A percentile compares a stretch with the other conserved stretches of the same genome.
Conservation (phyloP, 2,888 invertebrate species). For the Galeruca laticollis region DNA sequence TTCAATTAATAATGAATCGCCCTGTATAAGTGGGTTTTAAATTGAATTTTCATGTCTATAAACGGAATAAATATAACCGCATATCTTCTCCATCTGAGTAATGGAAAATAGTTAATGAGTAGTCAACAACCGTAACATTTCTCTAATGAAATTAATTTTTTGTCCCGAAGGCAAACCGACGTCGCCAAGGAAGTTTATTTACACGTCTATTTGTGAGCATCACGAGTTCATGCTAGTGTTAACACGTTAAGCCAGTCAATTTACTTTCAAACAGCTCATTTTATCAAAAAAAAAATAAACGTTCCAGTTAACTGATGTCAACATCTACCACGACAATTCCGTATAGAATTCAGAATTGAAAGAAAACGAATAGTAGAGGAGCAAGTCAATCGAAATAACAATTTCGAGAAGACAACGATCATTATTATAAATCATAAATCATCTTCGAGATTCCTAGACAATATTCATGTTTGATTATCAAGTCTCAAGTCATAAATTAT, state of each 20-base stretch:
- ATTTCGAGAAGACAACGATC: no score
- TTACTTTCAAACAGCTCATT: not conserved
- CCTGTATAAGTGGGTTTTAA: not conserved
- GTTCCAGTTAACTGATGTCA: not conserved
- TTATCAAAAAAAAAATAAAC: constrained; percentile 2
- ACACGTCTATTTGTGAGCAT: not conserved
- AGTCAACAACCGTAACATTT: not conserved
- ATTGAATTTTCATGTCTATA: not conserved
- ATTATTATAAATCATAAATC: no score
- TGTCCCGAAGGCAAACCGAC: not conserved
- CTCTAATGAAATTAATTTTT: constrained; percentile 2
- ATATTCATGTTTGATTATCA: no score
- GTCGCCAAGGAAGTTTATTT: not conserved
- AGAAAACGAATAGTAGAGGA: not conserved
- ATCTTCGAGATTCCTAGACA: no score
- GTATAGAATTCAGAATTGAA: not conserved
- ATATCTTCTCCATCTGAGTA: not conserved
- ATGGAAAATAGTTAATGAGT: not conserved
- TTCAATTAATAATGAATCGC: no score
- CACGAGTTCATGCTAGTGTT: constrained; percentile 6
- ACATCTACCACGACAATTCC: not conserved
- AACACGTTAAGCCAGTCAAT: constrained; percentile 7
- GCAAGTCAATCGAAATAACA: not conserved
- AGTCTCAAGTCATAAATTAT: no score
- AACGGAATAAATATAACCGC: not conserved